phyloP scores from a whole-genome alignment of 2,888 invertebrate species.

The Phania funesta region DNA sequence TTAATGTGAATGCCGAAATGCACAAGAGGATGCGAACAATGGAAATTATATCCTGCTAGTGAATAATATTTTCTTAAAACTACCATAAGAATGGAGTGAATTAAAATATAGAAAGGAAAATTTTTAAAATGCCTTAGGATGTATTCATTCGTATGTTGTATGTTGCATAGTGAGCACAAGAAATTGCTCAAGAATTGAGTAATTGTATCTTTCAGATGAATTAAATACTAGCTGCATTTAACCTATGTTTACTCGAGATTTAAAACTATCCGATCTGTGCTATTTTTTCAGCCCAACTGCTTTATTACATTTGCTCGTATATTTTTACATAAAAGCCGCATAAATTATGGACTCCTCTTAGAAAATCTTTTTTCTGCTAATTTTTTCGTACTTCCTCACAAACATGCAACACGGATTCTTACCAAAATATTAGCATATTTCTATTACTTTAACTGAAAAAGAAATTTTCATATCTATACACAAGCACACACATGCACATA shows the following conservation, averaged over 20 bases:
- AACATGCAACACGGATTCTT: slow-evolving; percentile 36
- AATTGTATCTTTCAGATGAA: too few species aligned
- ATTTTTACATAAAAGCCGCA: slow-evolving; percentile 26
- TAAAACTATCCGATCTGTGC: not conserved
- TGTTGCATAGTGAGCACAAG: too few species aligned
- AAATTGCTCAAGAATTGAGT: too few species aligned
- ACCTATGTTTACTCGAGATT: too few species aligned
- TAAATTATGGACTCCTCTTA: slow-evolving; percentile 43
- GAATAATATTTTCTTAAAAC: too few species aligned
- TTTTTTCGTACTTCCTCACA: slow-evolving; percentile 1
- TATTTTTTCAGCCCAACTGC: not conserved
- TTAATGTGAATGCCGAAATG: slow-evolving; percentile 35
- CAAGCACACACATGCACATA: not conserved
- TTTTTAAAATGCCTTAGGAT: too few species aligned
- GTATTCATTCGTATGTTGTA: too few species aligned
- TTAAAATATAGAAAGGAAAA: too few species aligned
- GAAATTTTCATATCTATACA: slow-evolving; percentile 25
- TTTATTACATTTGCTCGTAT: not conserved
- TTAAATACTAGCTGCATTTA: too few species aligned
- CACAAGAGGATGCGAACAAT: not conserved
- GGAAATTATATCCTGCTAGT: not conserved
- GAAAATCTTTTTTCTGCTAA: not conserved
- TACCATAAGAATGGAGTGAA: not conserved
- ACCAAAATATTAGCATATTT: slow-evolving; percentile 55
- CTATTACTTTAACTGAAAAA: slow-evolving; percentile 53